Base-by-base conservation (phyloP, 2,113 vertebrate species). In the Orcinus orca region DNA sequence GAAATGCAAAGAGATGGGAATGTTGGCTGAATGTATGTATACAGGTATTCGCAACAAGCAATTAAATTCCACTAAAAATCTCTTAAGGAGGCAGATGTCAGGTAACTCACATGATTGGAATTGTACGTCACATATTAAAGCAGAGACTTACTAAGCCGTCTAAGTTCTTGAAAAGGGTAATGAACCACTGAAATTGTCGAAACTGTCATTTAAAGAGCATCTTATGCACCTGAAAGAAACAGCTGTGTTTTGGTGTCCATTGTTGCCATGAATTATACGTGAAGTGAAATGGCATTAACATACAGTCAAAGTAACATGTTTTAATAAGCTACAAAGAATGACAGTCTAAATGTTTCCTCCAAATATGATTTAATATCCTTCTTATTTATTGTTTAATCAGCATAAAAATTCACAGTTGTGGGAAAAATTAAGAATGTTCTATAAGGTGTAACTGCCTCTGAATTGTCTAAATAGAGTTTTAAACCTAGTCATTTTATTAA, bases 1-100 rank as follows among this genome's bases (percentile, higher is more conserved):
- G 97, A 99, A 99, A 95, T 99, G 99, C 99, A 99, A 99, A 97
- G 99, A 99, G 98, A 99, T 99, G 99, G 99, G 99, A 88, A 99
- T 99, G 99, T 98, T 99, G 98, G 99, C 99, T 97, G 99, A 99
- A 98, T 99, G 99, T 99, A 99, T 99, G 99, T 99, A 98, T 98
- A 97, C 98, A 98, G 98, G 98, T 99, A 98, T 98, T 98, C 98
- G 67, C 98, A 96, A 96, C 91, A 62, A 53, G 55, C 11, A 94
- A 84, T 62, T 96, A 95, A n/a, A 91, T 71, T 58, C 68, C 82
- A 71, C 71, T 83, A 80, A 81, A 84, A 92, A 87, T 38, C 92
- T 74, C 53, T 81, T 65, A 85, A 97, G 95, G 41, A 95, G 95
- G 90, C 92, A 93, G 95, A 88, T 58, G 86, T 47, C 96, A 95